phyloP scores from a whole-genome alignment of 1,140 invertebrate genomes.

The Caerostris extrusa region DNA sequence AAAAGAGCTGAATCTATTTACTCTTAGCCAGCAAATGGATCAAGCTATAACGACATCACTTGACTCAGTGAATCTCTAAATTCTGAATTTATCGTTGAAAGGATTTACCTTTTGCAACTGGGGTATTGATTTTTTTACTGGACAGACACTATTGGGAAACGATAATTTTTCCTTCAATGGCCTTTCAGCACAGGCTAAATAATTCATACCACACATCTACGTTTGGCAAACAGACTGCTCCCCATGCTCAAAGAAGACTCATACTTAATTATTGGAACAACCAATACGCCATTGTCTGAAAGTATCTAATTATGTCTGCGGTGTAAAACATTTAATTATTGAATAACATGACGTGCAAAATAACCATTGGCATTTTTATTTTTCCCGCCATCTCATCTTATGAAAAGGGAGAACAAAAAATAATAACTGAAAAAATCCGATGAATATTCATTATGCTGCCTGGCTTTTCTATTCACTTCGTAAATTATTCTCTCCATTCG shows the following conservation, averaged over 20 bases:
- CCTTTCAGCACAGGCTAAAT: background rate
- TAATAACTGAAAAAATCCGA: too few relatives aligned
- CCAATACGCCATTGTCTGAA: background rate
- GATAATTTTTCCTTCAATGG: background rate
- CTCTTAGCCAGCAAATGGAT: background rate
- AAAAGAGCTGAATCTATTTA: background rate
- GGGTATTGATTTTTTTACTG: background rate
- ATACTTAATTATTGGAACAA: background rate
- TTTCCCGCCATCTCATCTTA: background rate
- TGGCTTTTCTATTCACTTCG: too few relatives aligned
- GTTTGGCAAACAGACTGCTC: background rate
- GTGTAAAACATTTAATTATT: slow-evolving; percentile 32
- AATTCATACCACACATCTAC: background rate
- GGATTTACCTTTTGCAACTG: background rate
- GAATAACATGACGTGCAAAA: slow-evolving; percentile 54
- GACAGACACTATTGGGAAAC: background rate
- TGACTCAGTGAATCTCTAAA: background rate
- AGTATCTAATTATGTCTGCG: background rate
- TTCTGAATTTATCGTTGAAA: background rate
- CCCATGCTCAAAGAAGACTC: background rate
- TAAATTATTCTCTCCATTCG: too few relatives aligned
- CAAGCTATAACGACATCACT: background rate
- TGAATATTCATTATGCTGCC: too few relatives aligned
- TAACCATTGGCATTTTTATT: slow-evolving; percentile 13
- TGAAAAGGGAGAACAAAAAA: background rate